These are phyloP conservation scores for Felis chaus DNA, from an alignment of 2,113 vertebrate species.

Conservation along the genomic window DNA sequence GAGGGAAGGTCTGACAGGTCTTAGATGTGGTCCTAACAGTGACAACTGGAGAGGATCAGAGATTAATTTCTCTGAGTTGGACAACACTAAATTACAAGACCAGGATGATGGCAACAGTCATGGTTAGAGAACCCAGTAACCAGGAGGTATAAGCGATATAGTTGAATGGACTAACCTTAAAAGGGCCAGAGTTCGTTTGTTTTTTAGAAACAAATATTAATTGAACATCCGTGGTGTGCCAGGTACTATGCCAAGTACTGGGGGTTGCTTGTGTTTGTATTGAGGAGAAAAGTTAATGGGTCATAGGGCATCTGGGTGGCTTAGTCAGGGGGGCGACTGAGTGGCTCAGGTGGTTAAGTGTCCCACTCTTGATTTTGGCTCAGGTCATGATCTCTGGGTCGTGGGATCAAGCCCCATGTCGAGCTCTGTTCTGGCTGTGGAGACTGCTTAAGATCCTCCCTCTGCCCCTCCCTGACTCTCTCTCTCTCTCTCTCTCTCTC, in stretches of 20 bases:
- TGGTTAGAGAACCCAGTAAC: background rate
- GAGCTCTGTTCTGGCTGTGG: too few relatives aligned
- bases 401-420: too few relatives aligned
- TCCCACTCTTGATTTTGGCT: too few relatives aligned
- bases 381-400: too few relatives aligned
- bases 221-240: background rate
- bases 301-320: background rate
- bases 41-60: background rate
- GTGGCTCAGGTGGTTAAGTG: too few relatives aligned
- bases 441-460: too few relatives aligned
- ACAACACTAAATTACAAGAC: background rate
- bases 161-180: background rate
- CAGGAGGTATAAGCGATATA: background rate
- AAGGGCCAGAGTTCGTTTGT: background rate
- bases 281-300: background rate
- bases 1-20: background rate
- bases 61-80: background rate
- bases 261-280: background rate
- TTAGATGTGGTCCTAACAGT: background rate
- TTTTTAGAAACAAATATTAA: background rate
- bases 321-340: too few relatives aligned
- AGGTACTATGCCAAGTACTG: background rate
- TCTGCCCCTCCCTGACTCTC: too few relatives aligned
- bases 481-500: too few relatives aligned
- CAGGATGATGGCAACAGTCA: background rate